Base-by-base conservation (phyloP, 2,888 invertebrate species). In the Polylopha cassiicola region DNA sequence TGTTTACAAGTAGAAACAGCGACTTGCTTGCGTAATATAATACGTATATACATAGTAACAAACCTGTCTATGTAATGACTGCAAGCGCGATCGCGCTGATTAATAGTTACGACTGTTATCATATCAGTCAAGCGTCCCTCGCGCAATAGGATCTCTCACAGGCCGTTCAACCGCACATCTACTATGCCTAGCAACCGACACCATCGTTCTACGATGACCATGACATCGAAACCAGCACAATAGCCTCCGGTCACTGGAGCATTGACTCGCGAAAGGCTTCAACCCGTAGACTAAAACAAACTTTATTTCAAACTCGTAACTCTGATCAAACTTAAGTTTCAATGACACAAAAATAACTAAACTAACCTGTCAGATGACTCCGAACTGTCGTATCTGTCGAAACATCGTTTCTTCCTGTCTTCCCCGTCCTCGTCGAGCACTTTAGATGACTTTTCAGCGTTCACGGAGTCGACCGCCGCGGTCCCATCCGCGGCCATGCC, bases 321-420 rank as follows among this genome's bases (percentile, higher is more conserved):
- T 37, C 21, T 10, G 20, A n/a, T n/a, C n/a, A 41, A 34, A 41
- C 34, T 34, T 30, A 11, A 20, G 11, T 53, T 56, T 62, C 58
- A 34, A 39, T 68, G 59, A 68, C 61, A 53, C 49, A 68, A 63
- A 62, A 51, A 21, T 8, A 47, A 36, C 44, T 46, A 32, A 49
- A 73, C 88, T 88, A 79, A 95, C 95, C 95, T 95, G 93, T 95
- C 95, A 85, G 95, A 95, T 68, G 95, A 95, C 87, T 95, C 95
- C 66, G 95, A 95, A 81, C 95, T 95, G 89, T 95, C 95, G 88
- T 94, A 95, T 87, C 95, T 90, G 89, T 95, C 94, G 77, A 93
- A 89, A 86, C 95, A 94, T 85, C 95, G 89, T 86, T 93, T 95
- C 86, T 92, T 93, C 77, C 91, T 89, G 71, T 89, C 91, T 60